Base-by-base conservation (phyloP, 2,113 vertebrate genomes). In the Tychaedon coryphoeus region DNA sequence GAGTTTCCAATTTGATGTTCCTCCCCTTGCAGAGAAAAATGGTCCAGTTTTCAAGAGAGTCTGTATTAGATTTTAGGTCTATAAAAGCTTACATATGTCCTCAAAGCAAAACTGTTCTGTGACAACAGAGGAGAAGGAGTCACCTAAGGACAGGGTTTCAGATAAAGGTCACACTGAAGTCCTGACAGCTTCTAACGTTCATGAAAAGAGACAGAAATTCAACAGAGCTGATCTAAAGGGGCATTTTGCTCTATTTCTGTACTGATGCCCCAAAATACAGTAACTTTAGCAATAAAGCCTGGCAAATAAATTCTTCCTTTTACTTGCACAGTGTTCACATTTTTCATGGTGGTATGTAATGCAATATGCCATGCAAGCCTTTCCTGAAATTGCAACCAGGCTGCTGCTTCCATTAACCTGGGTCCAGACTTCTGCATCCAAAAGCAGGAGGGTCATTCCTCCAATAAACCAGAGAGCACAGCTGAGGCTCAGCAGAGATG, bases 191-290 rank as follows among this genome's bases (percentile, higher is more conserved):
- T 57, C 62, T 79, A 88, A 92, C 2, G 0, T 7, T 69, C 66
- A 94, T 76, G 26, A 79, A 82, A 92, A 88, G 92, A 92, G 88
- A 93, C 93, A 95, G 81, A 91, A 90, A 82, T 42, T 72, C 82
- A 86, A 22, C 4, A 0, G 54, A 93, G 71, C 61, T 91, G 51
- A 91, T 93, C 53, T 87, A 67, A 81, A 67, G 34, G n/a, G 29
- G 34, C 19, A 3, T 25, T 67, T 84, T 81, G 53, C 45, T 90
- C 93, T 93, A 86, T 70, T 94, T 94, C 82, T 92, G 58, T 65
- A 57, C 60, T 77, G 54, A 64, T 29, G 61, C 45, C 43, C 42
- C 54, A 76, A 86, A 88, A 91, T 33, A 54, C 31, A 61, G 3
- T 42, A 62, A 47, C 48, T 47, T 47, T 65, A 73, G n/a, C 4